Evolutionary conservation across 2,797 vertebrate genomes (phyloP), one percentile per base, ranked within the genome.

Genomic region (Thalassophryne amazonica): DNA sequence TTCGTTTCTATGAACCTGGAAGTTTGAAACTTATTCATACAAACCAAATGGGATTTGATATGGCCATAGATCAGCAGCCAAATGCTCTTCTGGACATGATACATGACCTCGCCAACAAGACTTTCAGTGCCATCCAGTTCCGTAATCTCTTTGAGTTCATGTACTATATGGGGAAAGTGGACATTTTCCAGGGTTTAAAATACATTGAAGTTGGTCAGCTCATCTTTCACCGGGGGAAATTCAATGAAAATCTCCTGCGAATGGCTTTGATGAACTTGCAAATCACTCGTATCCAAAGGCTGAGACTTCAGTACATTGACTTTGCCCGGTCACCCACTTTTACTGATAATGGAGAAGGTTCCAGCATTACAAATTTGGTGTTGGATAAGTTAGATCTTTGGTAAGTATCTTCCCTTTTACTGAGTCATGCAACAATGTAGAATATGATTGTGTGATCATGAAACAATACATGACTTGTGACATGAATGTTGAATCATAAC

Each of bases 81-180:
- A 7, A 11, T 0, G 50, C 55, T 2, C 84, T 94, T 3, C 76
- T 56, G 0, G 16, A 40, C 19, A 91, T 94, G 60, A 63, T 95
- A 5, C 47, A 1, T 1, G 94, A 95, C 60, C 51, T 95, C 3
- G 55, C 67, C 17, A 86, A 87, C 47, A 93, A 91, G 56, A 85
- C 69, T 0, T 76, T 93, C 3, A n/a, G 7, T 0, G 27, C 16
- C 35, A 70, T 95, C 42, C 91, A 91, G 29, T 94, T 95, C 56
- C 86, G 92, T 0, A 93, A 94, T 60, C 84, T 94, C 47, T 94
- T 95, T 27, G 91, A 92, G 60, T 93, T 93, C 65, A 90, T 27
- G 20, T 93, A 93, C 71, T 95, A 94, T 60, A 31, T 18, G 1
- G 80, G 50, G 0, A 4, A 52, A 0, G 7, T 60, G 0, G 91